These are phyloP conservation scores for Orientallactaga bullata DNA, from an alignment of 2,113 vertebrate genomes.

Conservation along the genomic window DNA sequence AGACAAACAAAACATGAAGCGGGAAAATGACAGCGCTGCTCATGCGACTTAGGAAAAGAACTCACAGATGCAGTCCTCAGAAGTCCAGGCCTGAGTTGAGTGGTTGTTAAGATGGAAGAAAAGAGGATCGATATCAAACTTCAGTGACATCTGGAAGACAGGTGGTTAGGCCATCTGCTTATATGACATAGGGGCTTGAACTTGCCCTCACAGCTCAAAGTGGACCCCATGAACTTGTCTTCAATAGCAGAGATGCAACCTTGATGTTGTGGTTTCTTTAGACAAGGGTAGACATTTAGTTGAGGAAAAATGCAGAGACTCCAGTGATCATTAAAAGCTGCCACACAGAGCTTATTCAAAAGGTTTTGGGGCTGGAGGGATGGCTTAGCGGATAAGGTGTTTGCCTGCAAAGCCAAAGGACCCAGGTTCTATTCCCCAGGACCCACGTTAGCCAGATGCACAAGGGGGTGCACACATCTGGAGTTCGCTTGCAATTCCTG, in stretches of 20 bases:
- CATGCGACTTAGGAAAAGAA: neutral
- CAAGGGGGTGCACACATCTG: no score
- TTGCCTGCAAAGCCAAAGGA: no score
- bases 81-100: neutral
- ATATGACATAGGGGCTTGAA: accelerated
- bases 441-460: no score
- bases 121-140: neutral
- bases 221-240: neutral
- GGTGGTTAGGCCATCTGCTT: accelerated
- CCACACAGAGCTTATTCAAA: neutral
- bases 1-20: neutral
- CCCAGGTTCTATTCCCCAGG: no score
- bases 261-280: neutral
- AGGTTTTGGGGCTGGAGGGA: no score
- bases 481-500: no score
- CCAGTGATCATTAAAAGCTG: no score
- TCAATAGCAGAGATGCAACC: no score
- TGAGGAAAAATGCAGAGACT: neutral
- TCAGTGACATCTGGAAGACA: no score
- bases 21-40: no score
- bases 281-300: neutral
- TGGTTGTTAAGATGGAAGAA: no score
- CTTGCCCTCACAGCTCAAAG: accelerated
- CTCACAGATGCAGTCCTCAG: neutral
- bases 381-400: no score